Percentiles rank a stretch among this genome's conserved stretches.
These are phyloP conservation scores for Drosophila pseudoananassae DNA, from an alignment of 1,140 invertebrate genomes.

Conservation along the genomic window DNA sequence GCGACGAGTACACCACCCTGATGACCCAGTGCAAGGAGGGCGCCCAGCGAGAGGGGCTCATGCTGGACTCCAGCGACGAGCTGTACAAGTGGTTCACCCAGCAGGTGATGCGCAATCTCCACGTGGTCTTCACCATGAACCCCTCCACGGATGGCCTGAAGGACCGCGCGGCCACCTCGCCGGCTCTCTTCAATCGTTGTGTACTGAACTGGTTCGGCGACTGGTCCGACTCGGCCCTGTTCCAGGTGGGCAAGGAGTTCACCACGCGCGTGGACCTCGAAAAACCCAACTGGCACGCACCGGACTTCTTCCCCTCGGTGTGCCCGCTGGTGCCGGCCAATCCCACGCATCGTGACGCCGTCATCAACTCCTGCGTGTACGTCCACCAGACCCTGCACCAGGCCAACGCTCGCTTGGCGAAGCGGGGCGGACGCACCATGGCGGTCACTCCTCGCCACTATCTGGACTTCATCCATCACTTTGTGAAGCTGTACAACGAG, in stretches of 20 bases:
- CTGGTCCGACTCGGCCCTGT: slow-evolving; percentile 98
- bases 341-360: slow-evolving; percentile 95
- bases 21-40: slow-evolving; percentile 99
- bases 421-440: slow-evolving; percentile 97
- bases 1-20: slow-evolving; percentile 98
- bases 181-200: slow-evolving; percentile 99
- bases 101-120: slow-evolving; percentile 99
- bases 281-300: slow-evolving; percentile 91
- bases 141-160: slow-evolving; percentile 99
- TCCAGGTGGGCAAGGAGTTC: slow-evolving; percentile 95
- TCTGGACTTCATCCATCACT: slow-evolving; percentile 99
- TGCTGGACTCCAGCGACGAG: slow-evolving; percentile 99
- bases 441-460: slow-evolving; percentile 99
- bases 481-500: slow-evolving; percentile 98
- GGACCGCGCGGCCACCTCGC: slow-evolving; percentile 98
- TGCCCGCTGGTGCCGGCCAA: slow-evolving; percentile 91
- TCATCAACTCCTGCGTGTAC: slow-evolving; percentile 99
- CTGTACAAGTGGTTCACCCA: slow-evolving; percentile 98
- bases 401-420: slow-evolving; percentile 94
- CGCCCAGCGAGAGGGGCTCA: slow-evolving; percentile 97
- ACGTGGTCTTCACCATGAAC: slow-evolving; percentile 99
- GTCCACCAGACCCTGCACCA: slow-evolving; percentile 98
- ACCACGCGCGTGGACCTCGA: slow-evolving; percentile 94
- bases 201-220: slow-evolving; percentile 99
- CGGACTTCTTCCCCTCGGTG: slow-evolving; percentile 94